Conservation (phyloP, 2,113 vertebrate genomes). For the Opisthocomus hoazin region DNA sequence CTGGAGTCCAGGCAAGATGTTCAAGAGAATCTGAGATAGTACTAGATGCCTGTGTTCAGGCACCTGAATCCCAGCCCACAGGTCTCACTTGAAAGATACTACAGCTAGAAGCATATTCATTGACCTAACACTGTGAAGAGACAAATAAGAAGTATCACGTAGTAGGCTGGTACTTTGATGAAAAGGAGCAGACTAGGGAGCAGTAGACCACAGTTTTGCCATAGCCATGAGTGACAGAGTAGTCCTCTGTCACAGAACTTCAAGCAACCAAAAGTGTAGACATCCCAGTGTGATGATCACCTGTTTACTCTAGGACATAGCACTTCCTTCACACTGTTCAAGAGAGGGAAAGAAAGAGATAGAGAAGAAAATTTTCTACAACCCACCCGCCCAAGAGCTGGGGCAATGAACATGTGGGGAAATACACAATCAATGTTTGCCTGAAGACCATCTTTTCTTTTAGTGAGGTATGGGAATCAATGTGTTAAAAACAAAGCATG, state of each 20-base stretch:
- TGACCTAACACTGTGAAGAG: neutral
- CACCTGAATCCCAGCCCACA: neutral
- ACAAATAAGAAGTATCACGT: neutral
- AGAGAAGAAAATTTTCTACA: neutral
- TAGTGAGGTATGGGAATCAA: neutral
- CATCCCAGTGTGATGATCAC: neutral
- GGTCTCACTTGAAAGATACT: neutral
- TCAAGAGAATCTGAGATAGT: neutral
- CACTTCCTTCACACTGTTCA: neutral
- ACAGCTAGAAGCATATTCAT: neutral
- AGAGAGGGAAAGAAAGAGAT: neutral
- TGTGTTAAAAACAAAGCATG: neutral
- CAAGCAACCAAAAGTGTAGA: neutral
- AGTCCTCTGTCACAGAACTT: neutral
- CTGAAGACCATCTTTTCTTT: neutral
- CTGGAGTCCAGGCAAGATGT: neutral
- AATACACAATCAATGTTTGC: neutral
- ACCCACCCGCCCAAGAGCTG: neutral
- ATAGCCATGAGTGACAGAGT: rapidly evolving
- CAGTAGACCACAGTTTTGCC: neutral
- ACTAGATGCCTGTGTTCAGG: neutral
- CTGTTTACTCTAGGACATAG: neutral
- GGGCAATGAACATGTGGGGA: neutral
- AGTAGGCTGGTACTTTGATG: neutral
- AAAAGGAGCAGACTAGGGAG: neutral